Base-by-base conservation (phyloP, 2,113 vertebrate genomes). In the Nansenia antarctica region DNA sequence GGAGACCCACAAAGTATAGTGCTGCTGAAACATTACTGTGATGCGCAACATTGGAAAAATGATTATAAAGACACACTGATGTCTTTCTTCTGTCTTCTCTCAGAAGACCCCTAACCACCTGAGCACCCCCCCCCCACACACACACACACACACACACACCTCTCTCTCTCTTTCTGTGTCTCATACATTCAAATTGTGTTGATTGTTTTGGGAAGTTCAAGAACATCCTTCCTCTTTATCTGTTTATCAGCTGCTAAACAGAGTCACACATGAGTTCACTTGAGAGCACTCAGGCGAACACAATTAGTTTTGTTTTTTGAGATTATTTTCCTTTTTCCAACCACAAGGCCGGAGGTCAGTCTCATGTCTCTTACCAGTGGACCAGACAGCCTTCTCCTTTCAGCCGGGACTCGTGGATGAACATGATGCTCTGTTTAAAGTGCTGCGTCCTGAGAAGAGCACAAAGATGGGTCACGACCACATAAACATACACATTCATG, bases 321-420 rank as follows among this genome's bases (percentile, higher is more conserved):
- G n/a, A n/a, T n/a, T n/a, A n/a, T n/a, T n/a, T n/a, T n/a, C n/a
- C n/a, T 34, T 18, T 29, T 39, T 69, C 32, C 1, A 31, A 22
- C 32, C 20, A 2, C 2, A 24, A 53, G 9, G n/a, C n/a, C n/a
- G n/a, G n/a, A 27, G 15, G 22, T 22, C 24, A 24, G 8, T 27
- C 3, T 24, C 9, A 37, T 20, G 35, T 63, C 2, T 76, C 91
- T 92, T 91, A 98, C 96, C 96, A 98, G 82, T 98, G 96, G 59
- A 98, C 96, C 0, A 99, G 92, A 76, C 95, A 96, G 85, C 95
- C 93, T 84, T 97, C 94, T 62, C 95, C 92, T 72, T 89, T 89
- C 65, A 98, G 93, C 0, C 96, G 91, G 69, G 94, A 97, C 75
- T 98, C 94, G n/a, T 98, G 96, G 76, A 98, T 98, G 84, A 98